Evolutionary conservation across 2,888 invertebrate species (phyloP), one percentile per base, ranked within the genome.

Genomic region (Noctua fimbriata): DNA sequence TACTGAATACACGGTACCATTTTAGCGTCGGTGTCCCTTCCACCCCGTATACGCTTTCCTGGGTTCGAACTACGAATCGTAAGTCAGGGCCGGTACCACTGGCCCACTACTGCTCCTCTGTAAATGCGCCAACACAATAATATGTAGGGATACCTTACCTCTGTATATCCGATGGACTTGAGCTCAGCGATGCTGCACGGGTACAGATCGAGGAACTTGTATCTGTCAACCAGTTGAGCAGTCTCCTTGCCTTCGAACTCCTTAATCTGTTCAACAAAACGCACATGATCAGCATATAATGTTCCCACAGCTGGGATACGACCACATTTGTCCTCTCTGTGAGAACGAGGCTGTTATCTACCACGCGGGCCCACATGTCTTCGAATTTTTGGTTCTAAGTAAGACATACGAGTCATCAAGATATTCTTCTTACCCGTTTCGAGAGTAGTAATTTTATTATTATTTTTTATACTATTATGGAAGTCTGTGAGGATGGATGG

Each of bases 181-280:
- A 99, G 97, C 95, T 99, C 99, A 24, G 98, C 98, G 5, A 98
- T 97, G 41, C 98, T 98, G 94, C 99, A 99, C 0, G 99, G 99
- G 93, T 98, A 99, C 58, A 99, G 97, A 93, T 99, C 99, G 83
- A 99, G 96, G 95, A 99, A 99, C 94, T 99, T 99, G 96, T 99
- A 99, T 85, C 99, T 97, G 95, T 99, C 99, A 18, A 99, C 99
- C 84, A 99, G 96, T 91, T 99, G 98, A 0, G 99, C 99, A 0
- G 99, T 99, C 95, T 99, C 99, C 93, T 99, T 99, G 52, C 99
- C 99, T 95, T 99, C 99, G 92, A 99, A 99, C 94, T 99, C 99
- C 96, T 99, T 99, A 44, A 99, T 98, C 98, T 98, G 93, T 60
- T 91, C 0, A 88, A 85, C 44, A 79, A 80, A 65, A 75, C 49